Base-by-base conservation (phyloP, 1,140 invertebrate species). In the Condylostylus longicornis region DNA sequence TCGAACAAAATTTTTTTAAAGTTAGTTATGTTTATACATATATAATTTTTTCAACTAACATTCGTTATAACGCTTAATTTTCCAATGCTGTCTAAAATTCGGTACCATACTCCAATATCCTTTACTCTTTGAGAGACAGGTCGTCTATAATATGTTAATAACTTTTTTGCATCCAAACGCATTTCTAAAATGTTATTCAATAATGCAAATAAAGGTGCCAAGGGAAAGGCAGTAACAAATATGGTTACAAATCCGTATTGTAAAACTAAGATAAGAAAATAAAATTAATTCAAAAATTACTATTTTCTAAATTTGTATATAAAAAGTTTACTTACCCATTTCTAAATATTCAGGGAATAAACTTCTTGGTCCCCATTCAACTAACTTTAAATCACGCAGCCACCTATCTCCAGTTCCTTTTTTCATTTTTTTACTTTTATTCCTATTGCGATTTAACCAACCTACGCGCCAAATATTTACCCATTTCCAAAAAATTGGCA, bases 281-380 rank as follows among this genome's bases (percentile, higher is more conserved):
- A 12, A 20, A 25, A 33, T 21, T 9, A 28, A 28, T 17, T 33
- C 29, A 12, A 12, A n/a, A n/a, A n/a, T n/a, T n/a, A n/a, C n/a
- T n/a, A n/a, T n/a, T n/a, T n/a, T n/a, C n/a, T n/a, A n/a, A 33
- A 38, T 19, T n/a, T 10, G 15, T 12, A 32, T 7, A 29, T 32
- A 19, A 14, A 38, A 8, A 7, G 33, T 14, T 9, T 1, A 20
- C 62, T 65, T 68, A 88, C 85, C 81, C 88, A 97, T 96, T 74
- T 97, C 93, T 33, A 98, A 66, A 64, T 97, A 97, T 65, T 98
- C 94, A 4, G 86, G 84, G 63, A 97, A 97, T 10, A 97, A 67
- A 48, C 88, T 86, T 58, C 86, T 75, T 32, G 87, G 74, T 15
- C 84, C 85, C 70, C 89, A 94, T 46, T 86, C 76, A 4, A 87